Base-by-base conservation (phyloP, 2,113 vertebrate genomes). In the Tonatia bakeri region DNA sequence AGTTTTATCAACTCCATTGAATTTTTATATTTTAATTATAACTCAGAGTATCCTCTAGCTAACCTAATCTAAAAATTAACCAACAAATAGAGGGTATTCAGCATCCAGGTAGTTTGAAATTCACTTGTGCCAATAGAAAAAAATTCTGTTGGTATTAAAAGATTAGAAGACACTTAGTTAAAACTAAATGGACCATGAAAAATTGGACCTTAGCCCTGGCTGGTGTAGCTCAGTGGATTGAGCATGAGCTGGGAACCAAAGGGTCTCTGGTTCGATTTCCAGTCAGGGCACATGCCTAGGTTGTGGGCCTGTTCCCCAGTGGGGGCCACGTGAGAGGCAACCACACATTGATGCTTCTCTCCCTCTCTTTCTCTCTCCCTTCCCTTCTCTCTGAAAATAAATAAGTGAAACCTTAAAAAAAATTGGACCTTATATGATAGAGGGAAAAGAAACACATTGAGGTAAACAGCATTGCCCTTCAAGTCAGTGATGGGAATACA, bases 151-250 rank as follows among this genome's bases (percentile, higher is more conserved):
- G 31, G 0, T 3, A 0, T 94, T 89, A 33, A 45, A 85, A 89
- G 89, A 69, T 93, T 91, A 87, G 33, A 15, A 59, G 65, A 82
- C 54, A 75, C 13, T 54, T 94, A 24, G 14, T 12, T 92, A 76
- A 91, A 95, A 94, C 61, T 89, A 93, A 96, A 80, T 87, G 70
- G 56, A 67, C 89, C 12, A 1, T 94, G 94, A 95, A 90, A 90
- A 64, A 85, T 61, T 96, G 76, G 81, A 20, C 82, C 59, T 96
- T 54, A 13, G 56, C 22, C 56, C 56, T 59, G 56, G 22, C 56
- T 24, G 22, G 22, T 59, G 56, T 59, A 1, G 56, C 56, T 59
- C 56, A 24, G 56, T 59, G 56, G 20, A 59, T 59, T 59, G 56
- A 59, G 56, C 9, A 1, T 7, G 9, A 22, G 9, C 56, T 59